Evolutionary conservation across 2,888 invertebrate genomes (phyloP), one percentile per base, ranked within the genome.

Genomic region (Carcina quercana): DNA sequence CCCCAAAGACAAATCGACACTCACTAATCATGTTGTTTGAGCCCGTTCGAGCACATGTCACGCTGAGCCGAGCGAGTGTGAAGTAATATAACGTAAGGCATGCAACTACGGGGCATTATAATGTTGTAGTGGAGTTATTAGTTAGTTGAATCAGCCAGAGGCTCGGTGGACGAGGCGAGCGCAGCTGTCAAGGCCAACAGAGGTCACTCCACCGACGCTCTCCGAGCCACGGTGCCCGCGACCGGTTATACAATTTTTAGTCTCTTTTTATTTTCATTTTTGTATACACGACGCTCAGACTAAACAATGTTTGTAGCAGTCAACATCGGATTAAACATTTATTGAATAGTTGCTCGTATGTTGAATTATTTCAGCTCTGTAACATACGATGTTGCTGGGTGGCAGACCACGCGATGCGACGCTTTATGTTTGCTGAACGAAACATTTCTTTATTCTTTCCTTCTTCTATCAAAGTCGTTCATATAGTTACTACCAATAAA

Each of bases 191-290:
- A 83, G 82, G 82, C 82, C 82, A 83, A 75, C 64, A 57, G 80
- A 78, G 82, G 82, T 83, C 82, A 83, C 64, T 83, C 76, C 79
- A 60, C 82, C 79, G 75, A 73, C 78, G 76, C 75, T 75, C 78
- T 75, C 74, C 65, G 61, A 68, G 71, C 75, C 71, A 70, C 73
- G 71, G 67, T 75, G 66, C 25, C 68, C 61, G 65, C 47, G 78
- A 82, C 82, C 82, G 82, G 83, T 82, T 82, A 73, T 72, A 79
- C 73, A 70, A 80, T 79, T 80, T 82, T 83, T 78, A 76, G 74
- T 74, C 66, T 72, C 72, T 79, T 82, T 79, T 82, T 82, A 79
- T 82, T 83, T 80, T 82, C 80, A 78, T 83, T 83, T 80, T 82
- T 79, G 80, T 82, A 76, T 79, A 79, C 75, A 76, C 73, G 72